These are phyloP conservation scores for Bombylius major DNA, from an alignment of 2,888 invertebrate species.

Conservation along the genomic window DNA sequence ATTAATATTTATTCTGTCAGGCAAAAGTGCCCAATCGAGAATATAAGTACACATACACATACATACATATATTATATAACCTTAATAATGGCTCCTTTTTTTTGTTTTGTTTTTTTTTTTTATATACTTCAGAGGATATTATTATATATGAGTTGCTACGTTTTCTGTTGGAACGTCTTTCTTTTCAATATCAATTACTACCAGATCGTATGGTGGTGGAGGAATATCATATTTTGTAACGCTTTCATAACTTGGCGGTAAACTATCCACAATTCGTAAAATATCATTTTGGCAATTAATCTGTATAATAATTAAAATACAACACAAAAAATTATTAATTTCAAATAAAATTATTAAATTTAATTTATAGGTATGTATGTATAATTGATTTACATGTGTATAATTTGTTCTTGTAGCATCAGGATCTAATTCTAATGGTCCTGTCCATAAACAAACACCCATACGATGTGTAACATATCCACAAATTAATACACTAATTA, in stretches of 20 bases:
- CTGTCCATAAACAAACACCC: slow-evolving; percentile 38
- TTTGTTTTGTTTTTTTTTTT: not conserved
- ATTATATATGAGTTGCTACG: slow-evolving; percentile 2
- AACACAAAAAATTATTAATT: not conserved
- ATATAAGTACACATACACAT: not conserved
- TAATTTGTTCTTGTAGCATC: slow-evolving; percentile 7
- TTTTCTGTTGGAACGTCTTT: slow-evolving; percentile 2
- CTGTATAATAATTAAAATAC: slow-evolving; percentile 15
- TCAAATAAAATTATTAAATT: not conserved
- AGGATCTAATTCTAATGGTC: slow-evolving; percentile 30
- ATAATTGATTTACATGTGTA: slow-evolving; percentile 4
- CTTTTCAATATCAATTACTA: slow-evolving; percentile 29
- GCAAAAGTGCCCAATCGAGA: not conserved
- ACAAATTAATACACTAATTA: slow-evolving; percentile 35
- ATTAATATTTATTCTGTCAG: not conserved
- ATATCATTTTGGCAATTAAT: slow-evolving; percentile 35
- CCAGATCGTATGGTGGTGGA: slow-evolving; percentile 34
- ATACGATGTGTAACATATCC: slow-evolving; percentile 38
- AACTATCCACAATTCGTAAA: slow-evolving; percentile 29
- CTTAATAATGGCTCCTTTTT: not conserved
- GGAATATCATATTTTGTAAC: slow-evolving; percentile 35
- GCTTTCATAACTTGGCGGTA: slow-evolving; percentile 37
- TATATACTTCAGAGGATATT: not conserved
- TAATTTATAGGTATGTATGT: not conserved
- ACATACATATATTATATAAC: not conserved